Evolutionary conservation across 2,888 invertebrate genomes (phyloP).

Genomic region (Tuberolachnus salignus): DNA sequence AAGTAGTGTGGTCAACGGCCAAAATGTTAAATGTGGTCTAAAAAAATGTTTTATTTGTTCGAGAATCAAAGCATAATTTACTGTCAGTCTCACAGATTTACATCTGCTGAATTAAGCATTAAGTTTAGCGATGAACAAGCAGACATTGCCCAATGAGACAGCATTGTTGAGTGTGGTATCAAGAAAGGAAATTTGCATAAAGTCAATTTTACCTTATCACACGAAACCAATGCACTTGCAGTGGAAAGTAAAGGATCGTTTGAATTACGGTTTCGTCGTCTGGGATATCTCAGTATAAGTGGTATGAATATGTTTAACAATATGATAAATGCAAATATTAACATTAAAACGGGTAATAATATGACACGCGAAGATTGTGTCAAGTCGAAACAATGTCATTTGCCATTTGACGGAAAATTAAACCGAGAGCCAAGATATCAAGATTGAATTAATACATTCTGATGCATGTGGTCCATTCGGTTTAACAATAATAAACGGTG

Average conservation of each 20-base stretch:
- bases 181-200: background rate
- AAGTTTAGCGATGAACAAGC: too few species aligned
- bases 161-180: background rate
- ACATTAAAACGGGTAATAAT: background rate
- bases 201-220: background rate
- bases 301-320: background rate
- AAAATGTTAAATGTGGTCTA: too few species aligned
- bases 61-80: too few species aligned
- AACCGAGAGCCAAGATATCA: background rate
- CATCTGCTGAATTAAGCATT: too few species aligned
- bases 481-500: background rate
- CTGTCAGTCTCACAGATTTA: too few species aligned
- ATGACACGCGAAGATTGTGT: background rate
- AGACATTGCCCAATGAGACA: too few species aligned
- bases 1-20: too few species aligned
- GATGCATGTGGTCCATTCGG: background rate
- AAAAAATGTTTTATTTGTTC: too few species aligned
- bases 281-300: background rate
- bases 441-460: constrained; percentile 2
- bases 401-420: background rate
- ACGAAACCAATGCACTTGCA: background rate
- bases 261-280: background rate
- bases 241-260: background rate
- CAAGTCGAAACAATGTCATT: background rate
- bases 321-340: too few species aligned